Base-by-base conservation (phyloP, 2,888 invertebrate genomes). In the Helleia helle region DNA sequence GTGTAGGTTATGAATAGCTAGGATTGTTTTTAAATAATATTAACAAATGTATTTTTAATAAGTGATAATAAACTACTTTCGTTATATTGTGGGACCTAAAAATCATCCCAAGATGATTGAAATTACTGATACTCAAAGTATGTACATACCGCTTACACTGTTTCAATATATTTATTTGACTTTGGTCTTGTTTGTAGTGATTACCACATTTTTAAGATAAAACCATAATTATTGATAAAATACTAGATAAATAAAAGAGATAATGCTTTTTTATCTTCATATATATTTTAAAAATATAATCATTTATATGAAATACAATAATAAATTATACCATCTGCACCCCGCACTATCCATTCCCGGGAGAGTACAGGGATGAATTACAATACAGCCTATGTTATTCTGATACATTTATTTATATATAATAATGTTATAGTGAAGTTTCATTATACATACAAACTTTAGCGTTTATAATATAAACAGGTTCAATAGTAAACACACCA, bases 41-140 rank as follows among this genome's bases (percentile, higher is more conserved):
- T 65, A 61, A 59, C 53, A 56, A 52, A 58, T 55, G 57, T 57
- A 55, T 54, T 62, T 53, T 47, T 42, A 49, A 41, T 54, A 55
- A 47, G 56, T 50, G 48, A 41, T 17, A 36, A 43, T 45, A 42
- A 45, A 44, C 47, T 43, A 42, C 25, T 26, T 34, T 13, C 46
- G 40, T 40, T 47, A 52, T 38, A 34, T 24, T 41, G 18, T 39
- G 25, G 26, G 24, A 36, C 28, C 43, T 55, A 46, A 47, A 55
- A 55, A 40, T 36, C 36, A 14, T 4, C 48, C 45, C 58, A 87
- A 72, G 62, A 94, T 94, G 94, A 93, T 94, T 68, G 92, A 93
- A 73, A 90, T 94, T 61, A 90, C 92, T 49, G 94, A 94, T 62
- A 89, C 91, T 17, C 94, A 94, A 80, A 94, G 94, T 94, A 83